Percentiles rank a stretch among this genome's conserved stretches.
phyloP scores from a whole-genome alignment of 2,113 vertebrate genomes.

The Malurus cyaneus region DNA sequence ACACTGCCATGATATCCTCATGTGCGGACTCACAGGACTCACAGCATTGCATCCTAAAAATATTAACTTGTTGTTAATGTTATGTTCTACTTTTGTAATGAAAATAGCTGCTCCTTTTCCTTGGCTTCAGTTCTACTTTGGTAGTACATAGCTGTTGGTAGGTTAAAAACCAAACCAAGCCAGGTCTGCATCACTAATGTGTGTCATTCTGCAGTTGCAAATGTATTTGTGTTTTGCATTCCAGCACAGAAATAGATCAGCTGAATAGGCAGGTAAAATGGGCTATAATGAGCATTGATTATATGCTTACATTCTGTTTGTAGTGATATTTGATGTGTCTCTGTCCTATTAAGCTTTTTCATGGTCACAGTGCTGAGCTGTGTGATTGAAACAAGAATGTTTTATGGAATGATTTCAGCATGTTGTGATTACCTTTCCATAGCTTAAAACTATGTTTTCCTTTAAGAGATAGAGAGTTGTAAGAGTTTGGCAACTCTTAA shows the following conservation, averaged over 20 bases:
- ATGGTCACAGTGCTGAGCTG: background rate
- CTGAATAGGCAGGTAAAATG: background rate
- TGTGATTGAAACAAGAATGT: background rate
- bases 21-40: background rate
- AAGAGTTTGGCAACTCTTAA: background rate
- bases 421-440: background rate
- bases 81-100: background rate
- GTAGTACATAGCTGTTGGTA: background rate
- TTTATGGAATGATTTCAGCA: background rate
- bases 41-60: background rate
- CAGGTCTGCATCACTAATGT: fast-evolving
- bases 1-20: background rate
- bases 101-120: background rate
- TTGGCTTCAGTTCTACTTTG: background rate
- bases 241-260: background rate
- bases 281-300: slow-evolving; percentile 21
- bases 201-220: background rate
- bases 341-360: slow-evolving; percentile 3
- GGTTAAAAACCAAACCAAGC: background rate
- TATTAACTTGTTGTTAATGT: background rate
- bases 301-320: background rate
- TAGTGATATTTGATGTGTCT: background rate
- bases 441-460: background rate
- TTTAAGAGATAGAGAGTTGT: background rate
- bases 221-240: background rate